phyloP scores from a whole-genome alignment of 2,113 vertebrate species.

The Epinephelus lanceolatus region DNA sequence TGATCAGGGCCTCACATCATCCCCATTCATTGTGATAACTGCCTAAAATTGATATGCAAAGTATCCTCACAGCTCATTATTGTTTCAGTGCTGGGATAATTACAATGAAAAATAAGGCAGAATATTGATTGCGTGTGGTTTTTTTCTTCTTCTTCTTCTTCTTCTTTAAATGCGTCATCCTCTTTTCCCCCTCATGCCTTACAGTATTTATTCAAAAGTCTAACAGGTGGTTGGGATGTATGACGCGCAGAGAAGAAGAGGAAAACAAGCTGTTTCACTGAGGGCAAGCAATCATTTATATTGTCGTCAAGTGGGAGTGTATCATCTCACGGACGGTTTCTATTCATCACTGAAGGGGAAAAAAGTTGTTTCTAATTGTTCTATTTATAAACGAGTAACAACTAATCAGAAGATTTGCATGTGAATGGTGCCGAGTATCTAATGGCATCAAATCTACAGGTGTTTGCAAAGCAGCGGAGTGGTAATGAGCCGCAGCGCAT shows the following conservation, averaged over 20 bases:
- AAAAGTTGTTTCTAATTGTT: conserved; percentile 31
- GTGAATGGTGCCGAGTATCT: conserved; percentile 2
- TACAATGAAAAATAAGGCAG: conserved; percentile 54
- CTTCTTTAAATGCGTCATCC: conserved; percentile 15
- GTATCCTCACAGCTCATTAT: conserved; percentile 57
- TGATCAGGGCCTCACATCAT: conserved; percentile 48
- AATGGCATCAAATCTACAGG: conserved; percentile 10
- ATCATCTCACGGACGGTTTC: conserved; percentile 3
- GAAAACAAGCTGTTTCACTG: conserved; percentile 49
- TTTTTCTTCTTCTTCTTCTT: background rate
- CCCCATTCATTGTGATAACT: conserved; percentile 55
- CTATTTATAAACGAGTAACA: background rate
- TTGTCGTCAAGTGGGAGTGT: conserved; percentile 34
- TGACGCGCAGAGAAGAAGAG: conserved; percentile 39
- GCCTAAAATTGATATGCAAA: conserved; percentile 71
- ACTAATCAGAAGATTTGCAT: conserved; percentile 21
- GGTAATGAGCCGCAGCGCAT: background rate
- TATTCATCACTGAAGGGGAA: background rate
- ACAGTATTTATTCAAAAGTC: conserved; percentile 35
- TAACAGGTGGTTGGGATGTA: conserved; percentile 55
- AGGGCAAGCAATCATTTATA: conserved; percentile 39
- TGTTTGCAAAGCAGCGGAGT: conserved; percentile 1
- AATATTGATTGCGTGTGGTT: conserved; percentile 55
- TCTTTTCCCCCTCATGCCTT: background rate
- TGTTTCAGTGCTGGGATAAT: conserved; percentile 57